Conservation (phyloP, 2,113 vertebrate genomes). For the Alexandromys fortis region DNA sequence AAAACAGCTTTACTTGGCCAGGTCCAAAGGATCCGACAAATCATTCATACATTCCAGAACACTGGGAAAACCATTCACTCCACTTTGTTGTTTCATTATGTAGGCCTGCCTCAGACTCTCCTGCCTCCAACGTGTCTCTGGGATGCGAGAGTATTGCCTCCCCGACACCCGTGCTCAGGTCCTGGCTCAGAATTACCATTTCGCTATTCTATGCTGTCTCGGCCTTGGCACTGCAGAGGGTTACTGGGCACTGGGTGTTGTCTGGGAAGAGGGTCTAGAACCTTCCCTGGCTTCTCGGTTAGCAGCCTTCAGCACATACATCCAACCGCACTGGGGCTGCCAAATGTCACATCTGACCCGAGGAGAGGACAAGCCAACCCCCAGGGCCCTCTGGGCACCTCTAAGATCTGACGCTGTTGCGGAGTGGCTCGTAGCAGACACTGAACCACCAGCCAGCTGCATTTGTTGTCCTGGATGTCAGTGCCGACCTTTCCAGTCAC, state of each 20-base stretch:
- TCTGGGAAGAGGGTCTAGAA: background rate
- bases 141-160: background rate
- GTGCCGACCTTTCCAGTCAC: slow-evolving; percentile 96
- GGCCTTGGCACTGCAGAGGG: background rate
- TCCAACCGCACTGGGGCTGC: background rate
- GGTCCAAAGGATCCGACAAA: background rate
- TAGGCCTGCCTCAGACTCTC: background rate
- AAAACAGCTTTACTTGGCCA: background rate
- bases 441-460: slow-evolving; percentile 97
- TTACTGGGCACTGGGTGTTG: rapidly evolving
- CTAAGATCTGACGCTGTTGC: slow-evolving; percentile 89
- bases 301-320: background rate
- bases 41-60: background rate
- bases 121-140: background rate
- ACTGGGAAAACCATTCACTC: background rate
- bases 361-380: background rate
- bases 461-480: slow-evolving; percentile 98
- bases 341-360: background rate
- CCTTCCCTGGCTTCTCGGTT: background rate
- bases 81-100: background rate
- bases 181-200: background rate
- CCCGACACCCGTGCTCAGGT: background rate
- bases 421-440: slow-evolving; percentile 89
- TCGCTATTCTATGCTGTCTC: background rate
- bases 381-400: slow-evolving; percentile 84